Base-by-base conservation (phyloP, 2,113 vertebrate genomes). In the Rhabdomys dilectus region DNA sequence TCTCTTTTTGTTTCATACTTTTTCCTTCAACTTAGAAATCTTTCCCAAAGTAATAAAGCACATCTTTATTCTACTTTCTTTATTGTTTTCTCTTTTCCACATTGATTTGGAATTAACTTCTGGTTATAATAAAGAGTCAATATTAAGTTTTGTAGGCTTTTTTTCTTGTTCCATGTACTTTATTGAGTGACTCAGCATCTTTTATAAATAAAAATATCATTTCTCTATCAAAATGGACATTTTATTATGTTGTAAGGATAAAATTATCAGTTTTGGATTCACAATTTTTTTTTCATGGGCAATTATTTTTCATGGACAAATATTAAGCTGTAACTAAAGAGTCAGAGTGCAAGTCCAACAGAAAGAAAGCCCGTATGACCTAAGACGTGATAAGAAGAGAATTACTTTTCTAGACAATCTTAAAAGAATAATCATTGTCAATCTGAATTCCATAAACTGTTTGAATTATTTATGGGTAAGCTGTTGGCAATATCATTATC, bases 1-100 rank as follows among this genome's bases (percentile, higher is more conserved):
- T 31, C 91, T 15, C 76, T 91, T 93, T 70, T 8, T 42, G 48
- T 7, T 76, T 10, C 5, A 3, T 60, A 4, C 16, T 82, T 93
- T 91, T 88, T 56, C n/a, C 53, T 72, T 62, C 31, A 77, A n/a
- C 60, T 95, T 87, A 73, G 26, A 96, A 91, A 81, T 91, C 4
- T 88, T 81, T 87, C 19, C 82, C 45, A 62, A 89, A 9, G 16
- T 45, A 91, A 77, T 70, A 11, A 94, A 96, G 16, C 16, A 77
- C 16, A 84, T 88, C 48, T 75, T 26, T 89, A 62, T 91, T 45
- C 26, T 89, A 84, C 42, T 51, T 94, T 89, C 51, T 53, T 88
- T 91, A 53, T 76, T 88, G 82, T 85, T 45, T 64, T 62, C 21
- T 94, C 39, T 76, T 96, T 94, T 36, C 75, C 26, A 89, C 24